These are phyloP conservation scores for Oceanodroma leucorhoa DNA, from an alignment of 2,797 vertebrate genomes.

Conservation along the genomic window DNA sequence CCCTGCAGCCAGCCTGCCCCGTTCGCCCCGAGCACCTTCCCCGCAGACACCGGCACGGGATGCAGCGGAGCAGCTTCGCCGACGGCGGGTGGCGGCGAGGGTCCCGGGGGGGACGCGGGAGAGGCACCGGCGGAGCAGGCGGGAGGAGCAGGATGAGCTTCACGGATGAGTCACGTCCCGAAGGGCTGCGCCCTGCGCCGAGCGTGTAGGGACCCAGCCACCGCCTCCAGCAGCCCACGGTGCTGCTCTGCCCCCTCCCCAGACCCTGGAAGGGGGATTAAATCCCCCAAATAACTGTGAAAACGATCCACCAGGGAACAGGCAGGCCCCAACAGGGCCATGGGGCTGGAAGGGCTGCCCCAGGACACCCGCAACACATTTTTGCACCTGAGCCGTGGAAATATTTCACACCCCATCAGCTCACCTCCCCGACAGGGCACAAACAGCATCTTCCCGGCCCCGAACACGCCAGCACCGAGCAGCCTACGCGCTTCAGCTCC, in stretches of 20 bases:
- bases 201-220: neutral
- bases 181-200: neutral
- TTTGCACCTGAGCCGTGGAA: fast-evolving
- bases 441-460: neutral
- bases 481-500: fast-evolving
- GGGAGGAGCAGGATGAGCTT: neutral
- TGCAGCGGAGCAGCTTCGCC: fast-evolving
- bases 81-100: fast-evolving
- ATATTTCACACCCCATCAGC: fast-evolving
- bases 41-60: fast-evolving
- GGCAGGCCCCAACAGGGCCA: neutral
- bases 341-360: neutral
- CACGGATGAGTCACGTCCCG: neutral
- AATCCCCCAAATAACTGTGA: neutral
- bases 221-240: neutral
- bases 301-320: neutral
- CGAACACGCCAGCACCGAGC: fast-evolving
- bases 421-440: neutral
- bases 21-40: neutral
- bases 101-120: fast-evolving
- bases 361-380: fast-evolving
- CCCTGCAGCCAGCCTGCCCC: neutral
- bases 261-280: no score
- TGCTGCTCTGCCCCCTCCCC: neutral
- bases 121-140: neutral